Conservation (phyloP, 2,888 invertebrate genomes). For the Amblyjoppa proteus region DNA sequence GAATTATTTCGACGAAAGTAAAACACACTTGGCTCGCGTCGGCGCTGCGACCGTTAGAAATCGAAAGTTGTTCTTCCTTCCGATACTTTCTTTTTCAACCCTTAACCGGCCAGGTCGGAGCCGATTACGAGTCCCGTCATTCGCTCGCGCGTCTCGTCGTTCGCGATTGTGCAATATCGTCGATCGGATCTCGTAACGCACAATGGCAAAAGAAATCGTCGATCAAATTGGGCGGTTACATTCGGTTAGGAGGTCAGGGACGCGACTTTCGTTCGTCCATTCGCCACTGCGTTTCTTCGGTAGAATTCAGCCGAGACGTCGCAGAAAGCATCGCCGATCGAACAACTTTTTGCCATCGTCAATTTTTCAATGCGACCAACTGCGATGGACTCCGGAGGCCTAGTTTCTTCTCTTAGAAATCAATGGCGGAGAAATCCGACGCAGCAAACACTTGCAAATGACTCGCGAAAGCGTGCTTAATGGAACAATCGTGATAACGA, state of each 20-base stretch:
- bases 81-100: constrained; percentile 61
- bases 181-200: constrained; percentile 32
- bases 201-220: constrained; percentile 39
- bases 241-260: constrained; percentile 56
- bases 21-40: constrained; percentile 38
- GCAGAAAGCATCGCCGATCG: constrained; percentile 31
- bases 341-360: constrained; percentile 27
- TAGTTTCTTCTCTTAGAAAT: constrained; percentile 67
- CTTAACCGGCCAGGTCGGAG: constrained; percentile 36
- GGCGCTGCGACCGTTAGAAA: constrained; percentile 54
- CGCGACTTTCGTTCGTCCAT: constrained; percentile 59
- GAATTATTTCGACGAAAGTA: constrained; percentile 64
- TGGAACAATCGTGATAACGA: constrained; percentile 58
- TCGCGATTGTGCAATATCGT: constrained; percentile 32
- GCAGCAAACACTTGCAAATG: constrained; percentile 25
- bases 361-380: constrained; percentile 67
- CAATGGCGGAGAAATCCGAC: constrained; percentile 71
- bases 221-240: constrained; percentile 54
- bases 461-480: constrained; percentile 82
- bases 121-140: neutral
- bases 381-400: constrained; percentile 53
- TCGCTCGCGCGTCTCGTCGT: neutral
- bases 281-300: constrained; percentile 29
- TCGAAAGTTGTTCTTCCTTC: constrained; percentile 59
- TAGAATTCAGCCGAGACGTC: constrained; percentile 38